Evolutionary conservation across 2,113 vertebrate genomes (phyloP).

Genomic region (Nestor notabilis): DNA sequence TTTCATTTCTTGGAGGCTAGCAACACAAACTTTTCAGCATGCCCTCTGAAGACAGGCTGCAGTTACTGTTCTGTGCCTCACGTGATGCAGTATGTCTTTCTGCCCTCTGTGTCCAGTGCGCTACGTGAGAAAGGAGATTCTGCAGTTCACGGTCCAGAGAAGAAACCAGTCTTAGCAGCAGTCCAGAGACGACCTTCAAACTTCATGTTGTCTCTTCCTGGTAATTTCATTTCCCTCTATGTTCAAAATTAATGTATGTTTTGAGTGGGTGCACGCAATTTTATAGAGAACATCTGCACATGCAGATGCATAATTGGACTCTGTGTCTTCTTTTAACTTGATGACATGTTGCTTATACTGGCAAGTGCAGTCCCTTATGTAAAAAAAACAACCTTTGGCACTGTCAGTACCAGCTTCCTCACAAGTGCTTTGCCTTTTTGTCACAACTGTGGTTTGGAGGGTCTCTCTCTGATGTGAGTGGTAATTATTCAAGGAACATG

Average conservation of each 20-base stretch:
- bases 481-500: not conserved
- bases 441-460: constrained; percentile 15
- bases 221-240: constrained; percentile 38
- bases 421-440: not conserved
- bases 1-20: not conserved
- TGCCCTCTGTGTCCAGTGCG: not conserved
- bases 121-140: not conserved
- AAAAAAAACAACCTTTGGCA: not conserved
- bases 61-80: not conserved
- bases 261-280: not conserved
- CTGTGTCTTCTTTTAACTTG: not conserved
- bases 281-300: not conserved
- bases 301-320: not conserved
- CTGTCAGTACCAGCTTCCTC: not conserved
- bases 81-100: not conserved
- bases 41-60: not conserved
- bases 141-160: not conserved
- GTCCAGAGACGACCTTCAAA: not conserved
- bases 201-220: not conserved
- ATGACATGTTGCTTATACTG: not conserved
- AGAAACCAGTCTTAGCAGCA: not conserved
- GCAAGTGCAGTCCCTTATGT: not conserved
- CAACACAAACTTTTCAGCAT: not conserved
- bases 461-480: not conserved
- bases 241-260: not conserved